Evolutionary conservation across 2,797 vertebrate genomes (phyloP).

Genomic region (Poeciliopsis presidionis): DNA sequence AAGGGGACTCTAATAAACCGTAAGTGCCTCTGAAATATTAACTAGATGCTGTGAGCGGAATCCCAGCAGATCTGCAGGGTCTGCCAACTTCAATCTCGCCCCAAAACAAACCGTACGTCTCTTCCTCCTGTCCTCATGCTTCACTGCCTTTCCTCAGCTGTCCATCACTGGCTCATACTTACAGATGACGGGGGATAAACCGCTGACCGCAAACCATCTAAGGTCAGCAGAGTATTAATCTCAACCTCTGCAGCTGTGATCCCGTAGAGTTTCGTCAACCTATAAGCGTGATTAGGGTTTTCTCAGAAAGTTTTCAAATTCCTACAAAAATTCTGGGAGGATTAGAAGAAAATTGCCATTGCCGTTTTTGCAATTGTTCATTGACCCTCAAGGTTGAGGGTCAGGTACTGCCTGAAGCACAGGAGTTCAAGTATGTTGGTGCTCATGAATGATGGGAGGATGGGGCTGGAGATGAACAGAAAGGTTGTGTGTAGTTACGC

Average conservation of each 20-base stretch:
- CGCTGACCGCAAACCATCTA: conserved; percentile 65
- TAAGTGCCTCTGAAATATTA: conserved; percentile 88
- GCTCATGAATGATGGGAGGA: not conserved
- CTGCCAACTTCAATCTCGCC: conserved; percentile 81
- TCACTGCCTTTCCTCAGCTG: conserved; percentile 21
- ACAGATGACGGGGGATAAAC: conserved; percentile 59
- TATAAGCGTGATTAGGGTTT: not conserved
- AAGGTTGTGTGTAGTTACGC: too few species aligned
- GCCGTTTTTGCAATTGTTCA: not conserved
- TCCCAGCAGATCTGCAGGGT: conserved; percentile 73
- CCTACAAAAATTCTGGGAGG: not conserved
- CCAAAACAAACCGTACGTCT: conserved; percentile 72
- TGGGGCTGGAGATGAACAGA: not conserved
- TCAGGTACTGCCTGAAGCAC: not conserved
- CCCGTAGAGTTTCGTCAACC: not conserved
- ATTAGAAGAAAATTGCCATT: not conserved
- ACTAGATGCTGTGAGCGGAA: conserved; percentile 77
- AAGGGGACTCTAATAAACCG: conserved; percentile 80
- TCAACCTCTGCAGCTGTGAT: conserved; percentile 28
- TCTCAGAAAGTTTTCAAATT: not conserved
- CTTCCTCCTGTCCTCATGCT: conserved; percentile 28
- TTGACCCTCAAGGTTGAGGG: not conserved
- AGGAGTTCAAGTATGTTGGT: conserved; percentile 2
- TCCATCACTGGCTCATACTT: conserved; percentile 60
- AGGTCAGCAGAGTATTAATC: conserved; percentile 57